Conservation (phyloP, 2,888 invertebrate species). For the Drosophila infuscata region DNA sequence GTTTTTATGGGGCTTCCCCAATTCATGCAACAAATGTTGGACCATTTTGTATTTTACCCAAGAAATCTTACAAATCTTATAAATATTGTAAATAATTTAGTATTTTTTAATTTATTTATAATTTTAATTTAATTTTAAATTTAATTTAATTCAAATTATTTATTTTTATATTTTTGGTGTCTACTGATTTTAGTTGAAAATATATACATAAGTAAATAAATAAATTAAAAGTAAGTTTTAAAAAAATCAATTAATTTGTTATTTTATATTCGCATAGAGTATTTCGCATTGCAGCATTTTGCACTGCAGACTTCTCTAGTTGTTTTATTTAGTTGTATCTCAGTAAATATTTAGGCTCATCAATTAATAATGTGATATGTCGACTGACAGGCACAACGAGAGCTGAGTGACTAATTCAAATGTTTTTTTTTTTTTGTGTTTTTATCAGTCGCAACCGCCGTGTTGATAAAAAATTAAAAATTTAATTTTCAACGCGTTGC, state of each 20-base stretch:
- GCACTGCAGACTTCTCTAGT: not conserved
- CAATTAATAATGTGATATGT: constrained; percentile 58
- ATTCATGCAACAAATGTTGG: too few relatives aligned
- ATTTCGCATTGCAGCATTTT: not conserved
- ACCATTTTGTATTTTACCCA: too few relatives aligned
- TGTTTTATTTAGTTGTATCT: constrained; percentile 25
- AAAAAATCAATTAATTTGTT: not conserved
- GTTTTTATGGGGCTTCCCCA: too few relatives aligned
- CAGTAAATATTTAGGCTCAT: constrained; percentile 50
- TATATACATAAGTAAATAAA: too few relatives aligned
- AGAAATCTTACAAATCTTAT: too few relatives aligned
- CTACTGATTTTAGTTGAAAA: too few relatives aligned
- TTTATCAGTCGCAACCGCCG: constrained; percentile 29
- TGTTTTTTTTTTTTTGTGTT: constrained; percentile 6
- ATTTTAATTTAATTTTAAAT: too few relatives aligned
- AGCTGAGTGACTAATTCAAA: constrained; percentile 45
- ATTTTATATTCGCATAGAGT: not conserved
- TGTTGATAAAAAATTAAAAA: constrained; percentile 66
- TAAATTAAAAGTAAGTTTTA: not conserved
- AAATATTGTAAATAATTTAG: too few relatives aligned
- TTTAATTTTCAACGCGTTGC: constrained; percentile 66
- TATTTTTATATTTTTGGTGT: too few relatives aligned
- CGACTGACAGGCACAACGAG: constrained; percentile 59
- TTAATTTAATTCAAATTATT: too few relatives aligned
- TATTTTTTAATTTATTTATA: too few relatives aligned